These are phyloP conservation scores for Eueides isabella DNA, from an alignment of 1,140 invertebrate species.

Conservation along the genomic window DNA sequence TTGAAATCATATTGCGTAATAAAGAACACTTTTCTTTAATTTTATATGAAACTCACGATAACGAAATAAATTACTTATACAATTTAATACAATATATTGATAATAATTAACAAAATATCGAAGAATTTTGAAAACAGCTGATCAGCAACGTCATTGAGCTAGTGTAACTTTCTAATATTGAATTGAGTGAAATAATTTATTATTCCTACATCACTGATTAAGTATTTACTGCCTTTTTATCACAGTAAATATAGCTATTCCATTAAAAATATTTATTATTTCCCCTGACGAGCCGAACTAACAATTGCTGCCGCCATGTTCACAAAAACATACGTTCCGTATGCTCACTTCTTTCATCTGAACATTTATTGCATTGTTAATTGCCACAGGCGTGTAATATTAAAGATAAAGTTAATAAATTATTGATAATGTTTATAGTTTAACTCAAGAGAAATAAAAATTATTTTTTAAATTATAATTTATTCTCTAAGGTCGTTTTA, in stretches of 20 bases:
- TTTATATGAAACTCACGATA: not conserved
- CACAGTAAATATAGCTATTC: not conserved
- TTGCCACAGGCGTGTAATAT: not conserved
- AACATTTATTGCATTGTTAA: not conserved
- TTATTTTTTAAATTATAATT: too few species aligned
- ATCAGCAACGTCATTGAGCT: conserved; percentile 32
- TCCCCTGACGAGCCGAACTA: conserved; percentile 81
- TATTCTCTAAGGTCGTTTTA: not conserved
- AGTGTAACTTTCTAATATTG: not conserved
- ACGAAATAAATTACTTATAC: not conserved
- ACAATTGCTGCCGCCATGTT: conserved; percentile 77
- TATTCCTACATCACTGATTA: not conserved
- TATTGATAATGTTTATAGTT: not conserved
- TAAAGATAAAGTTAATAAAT: not conserved
- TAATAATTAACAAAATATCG: conserved; percentile 5
- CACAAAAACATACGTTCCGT: conserved; percentile 56
- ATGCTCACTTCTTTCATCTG: not conserved
- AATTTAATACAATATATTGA: not conserved
- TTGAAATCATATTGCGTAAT: conserved; percentile 68
- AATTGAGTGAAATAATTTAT: not conserved
- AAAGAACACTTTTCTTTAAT: not conserved
- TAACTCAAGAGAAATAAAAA: too few species aligned
- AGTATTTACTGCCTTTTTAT: not conserved
- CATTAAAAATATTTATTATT: conserved; percentile 59
- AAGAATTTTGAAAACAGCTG: conserved; percentile 46